A percentile compares a stretch with the other conserved stretches of the same genome.
Evolutionary conservation across 1,140 invertebrate genomes (phyloP).

Genomic region (Oryzaephilus surinamensis): DNA sequence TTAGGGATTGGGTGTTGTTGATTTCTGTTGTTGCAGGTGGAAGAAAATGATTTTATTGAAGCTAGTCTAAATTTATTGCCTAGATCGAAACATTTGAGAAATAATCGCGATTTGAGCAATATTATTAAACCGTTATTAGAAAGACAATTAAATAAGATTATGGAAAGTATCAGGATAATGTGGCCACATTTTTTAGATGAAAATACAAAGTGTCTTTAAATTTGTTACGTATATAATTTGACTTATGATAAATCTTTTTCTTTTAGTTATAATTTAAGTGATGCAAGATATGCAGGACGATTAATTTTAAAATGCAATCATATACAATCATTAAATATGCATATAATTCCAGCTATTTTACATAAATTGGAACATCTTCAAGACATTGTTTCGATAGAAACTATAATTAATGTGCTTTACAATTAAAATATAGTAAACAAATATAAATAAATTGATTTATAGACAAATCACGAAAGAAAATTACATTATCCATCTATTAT

Average conservation of each 20-base stretch:
- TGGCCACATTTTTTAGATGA: slow-evolving; percentile 31
- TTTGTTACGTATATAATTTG: slow-evolving; percentile 1
- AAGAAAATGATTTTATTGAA: slow-evolving; percentile 51
- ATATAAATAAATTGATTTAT: no score
- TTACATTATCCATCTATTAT: no score
- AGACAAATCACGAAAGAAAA: no score
- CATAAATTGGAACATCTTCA: slow-evolving; percentile 71
- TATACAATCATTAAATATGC: slow-evolving; percentile 40
- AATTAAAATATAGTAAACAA: no score
- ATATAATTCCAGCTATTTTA: slow-evolving; percentile 68
- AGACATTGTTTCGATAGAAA: no score
- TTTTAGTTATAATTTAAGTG: slow-evolving; percentile 4
- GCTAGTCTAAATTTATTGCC: slow-evolving; percentile 56
- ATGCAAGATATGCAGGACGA: slow-evolving; percentile 33
- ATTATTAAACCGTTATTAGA: slow-evolving; percentile 26
- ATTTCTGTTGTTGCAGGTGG: slow-evolving; percentile 34
- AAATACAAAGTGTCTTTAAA: not conserved
- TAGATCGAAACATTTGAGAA: slow-evolving; percentile 32
- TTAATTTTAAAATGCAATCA: slow-evolving; percentile 44
- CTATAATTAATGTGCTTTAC: no score
- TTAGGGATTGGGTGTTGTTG: slow-evolving; percentile 7
- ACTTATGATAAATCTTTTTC: not conserved
- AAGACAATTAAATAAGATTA: slow-evolving; percentile 24
- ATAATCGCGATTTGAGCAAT: slow-evolving; percentile 24
- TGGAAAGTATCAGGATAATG: slow-evolving; percentile 20